Conservation (phyloP, 2,113 vertebrate genomes). For the Leptocoma aspasia region DNA sequence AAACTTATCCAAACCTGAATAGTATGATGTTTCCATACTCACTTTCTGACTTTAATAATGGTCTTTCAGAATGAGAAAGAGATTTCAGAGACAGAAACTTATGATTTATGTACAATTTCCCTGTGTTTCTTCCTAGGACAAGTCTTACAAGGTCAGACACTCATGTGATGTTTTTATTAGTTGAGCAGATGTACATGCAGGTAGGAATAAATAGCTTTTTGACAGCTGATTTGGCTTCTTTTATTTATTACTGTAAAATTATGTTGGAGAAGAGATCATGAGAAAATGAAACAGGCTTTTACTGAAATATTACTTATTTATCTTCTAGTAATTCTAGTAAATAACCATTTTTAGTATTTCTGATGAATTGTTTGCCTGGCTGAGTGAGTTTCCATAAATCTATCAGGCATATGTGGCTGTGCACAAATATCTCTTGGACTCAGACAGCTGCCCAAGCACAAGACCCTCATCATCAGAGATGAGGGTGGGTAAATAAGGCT, state of each 20-base stretch:
- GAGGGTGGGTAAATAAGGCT: background rate
- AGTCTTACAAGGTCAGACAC: background rate
- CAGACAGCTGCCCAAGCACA: background rate
- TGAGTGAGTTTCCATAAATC: background rate
- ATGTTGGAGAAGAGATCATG: background rate
- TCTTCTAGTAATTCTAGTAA: background rate
- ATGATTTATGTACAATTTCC: background rate
- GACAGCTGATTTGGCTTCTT: background rate
- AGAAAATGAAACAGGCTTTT: background rate
- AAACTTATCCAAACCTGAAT: background rate
- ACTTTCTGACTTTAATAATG: background rate
- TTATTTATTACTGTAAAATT: background rate
- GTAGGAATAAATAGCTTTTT: constrained; percentile 1
- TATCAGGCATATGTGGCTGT: background rate
- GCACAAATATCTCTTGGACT: background rate
- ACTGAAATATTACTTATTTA: background rate
- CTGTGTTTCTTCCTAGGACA: background rate
- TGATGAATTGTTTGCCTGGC: background rate
- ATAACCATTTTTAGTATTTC: background rate
- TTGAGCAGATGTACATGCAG: background rate
- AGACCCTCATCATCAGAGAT: background rate
- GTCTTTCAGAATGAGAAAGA: background rate
- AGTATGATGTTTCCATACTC: background rate
- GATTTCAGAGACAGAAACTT: background rate
- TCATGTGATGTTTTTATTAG: background rate